Evolutionary conservation across 2,113 vertebrate genomes (phyloP).

Genomic region (Vicugna pacos): DNA sequence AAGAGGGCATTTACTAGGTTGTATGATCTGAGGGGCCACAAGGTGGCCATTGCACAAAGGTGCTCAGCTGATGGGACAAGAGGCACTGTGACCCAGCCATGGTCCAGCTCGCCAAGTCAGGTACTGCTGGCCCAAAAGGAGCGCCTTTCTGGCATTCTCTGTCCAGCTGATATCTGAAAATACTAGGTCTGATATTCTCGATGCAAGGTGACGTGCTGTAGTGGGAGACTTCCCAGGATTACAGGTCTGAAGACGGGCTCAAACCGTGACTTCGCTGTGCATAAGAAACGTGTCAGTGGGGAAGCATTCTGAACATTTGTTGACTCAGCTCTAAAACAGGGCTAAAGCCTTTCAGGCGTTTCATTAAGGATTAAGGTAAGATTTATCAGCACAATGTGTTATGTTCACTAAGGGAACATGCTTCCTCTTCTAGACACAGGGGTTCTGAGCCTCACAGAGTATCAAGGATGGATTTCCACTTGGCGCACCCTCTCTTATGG

Average conservation of each 20-base stretch:
- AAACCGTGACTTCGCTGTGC: neutral
- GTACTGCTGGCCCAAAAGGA: neutral
- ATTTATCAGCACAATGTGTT: neutral
- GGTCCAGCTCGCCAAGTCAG: neutral
- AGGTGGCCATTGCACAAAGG: too few relatives aligned
- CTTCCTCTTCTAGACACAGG: neutral
- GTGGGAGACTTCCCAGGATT: neutral
- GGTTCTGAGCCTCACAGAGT: neutral
- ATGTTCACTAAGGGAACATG: neutral
- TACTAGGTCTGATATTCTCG: neutral
- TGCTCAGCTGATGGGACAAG: too few relatives aligned
- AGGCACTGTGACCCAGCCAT: neutral
- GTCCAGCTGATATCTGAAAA: neutral
- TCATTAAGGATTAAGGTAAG: neutral
- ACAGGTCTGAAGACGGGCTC: neutral
- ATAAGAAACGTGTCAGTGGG: neutral
- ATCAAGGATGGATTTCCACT: neutral
- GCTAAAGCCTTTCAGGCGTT: neutral
- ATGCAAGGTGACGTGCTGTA: rapidly evolving
- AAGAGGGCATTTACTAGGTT: neutral
- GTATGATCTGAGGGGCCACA: neutral
- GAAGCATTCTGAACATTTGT: neutral
- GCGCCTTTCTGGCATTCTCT: neutral
- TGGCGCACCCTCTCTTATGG: neutral
- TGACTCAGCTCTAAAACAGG: neutral